Base-by-base conservation (phyloP, 2,113 vertebrate species). In the Dendrocopos noguchii region DNA sequence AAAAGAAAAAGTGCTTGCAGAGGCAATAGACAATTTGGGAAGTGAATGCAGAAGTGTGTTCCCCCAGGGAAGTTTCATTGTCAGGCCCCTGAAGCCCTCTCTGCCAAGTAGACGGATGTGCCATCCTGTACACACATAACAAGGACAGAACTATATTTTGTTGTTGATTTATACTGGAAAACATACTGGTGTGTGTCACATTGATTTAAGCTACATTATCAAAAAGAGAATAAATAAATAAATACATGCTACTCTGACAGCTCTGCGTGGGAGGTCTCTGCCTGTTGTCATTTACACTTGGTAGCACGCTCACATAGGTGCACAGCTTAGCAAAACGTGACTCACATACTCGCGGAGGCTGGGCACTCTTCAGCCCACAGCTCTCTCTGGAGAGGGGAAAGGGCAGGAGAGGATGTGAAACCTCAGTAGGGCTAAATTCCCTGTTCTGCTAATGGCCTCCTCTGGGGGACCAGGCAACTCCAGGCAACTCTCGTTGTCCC, bases 1-100 rank as follows among this genome's bases (percentile, higher is more conserved):
- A 88, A 70, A 91, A 93, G 92, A 90, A 92, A 93, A 96, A 96
- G 79, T 78, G 93, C 91, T 93, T 96, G 81, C 77, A 78, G 87
- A 95, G 87, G 89, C 87, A 94, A 77, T 39, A 94, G 89, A 87
- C 91, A 92, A 83, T 93, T 91, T 88, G 76, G 33, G 72, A 87
- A 91, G 84, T 1, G 5, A 93, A 92, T 80, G 87, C 61, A 90
- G 67, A 96, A 94, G 66, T 93, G 71, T 7, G 2, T 65, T 90
- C 71, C 90, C 84, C 36, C 70, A 31, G 85, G 87, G 89, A 93
- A 93, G 90, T 91, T 94, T 91, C 85, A 91, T 46, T 86, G 76
- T 88, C 76, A 84, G 65, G 75, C 60, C 87, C 88, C 78, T 5
- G 0, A 77, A 91, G 92, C 89, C 89, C 76, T 80, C 57, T 87